A percentile compares a stretch with the other conserved stretches of the same genome.
Evolutionary conservation across 2,113 vertebrate genomes (phyloP).

Genomic region (Callocephalon fimbriatum): DNA sequence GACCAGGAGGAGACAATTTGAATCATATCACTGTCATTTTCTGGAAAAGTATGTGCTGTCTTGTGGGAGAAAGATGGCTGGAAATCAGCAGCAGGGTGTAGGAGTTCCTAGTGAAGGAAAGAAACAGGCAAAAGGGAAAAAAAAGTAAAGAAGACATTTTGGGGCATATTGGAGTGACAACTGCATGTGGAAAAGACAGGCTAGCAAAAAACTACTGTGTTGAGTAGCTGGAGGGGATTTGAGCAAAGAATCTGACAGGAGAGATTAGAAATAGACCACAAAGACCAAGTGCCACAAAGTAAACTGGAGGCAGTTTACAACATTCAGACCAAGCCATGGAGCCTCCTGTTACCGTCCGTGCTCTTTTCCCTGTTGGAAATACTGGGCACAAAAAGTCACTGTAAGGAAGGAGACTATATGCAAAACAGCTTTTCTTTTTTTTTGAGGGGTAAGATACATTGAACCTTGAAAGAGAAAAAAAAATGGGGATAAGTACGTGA

Average conservation of each 20-base stretch:
- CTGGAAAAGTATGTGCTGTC: not conserved
- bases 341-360: not conserved
- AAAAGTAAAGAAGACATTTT: not conserved
- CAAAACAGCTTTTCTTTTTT: not conserved
- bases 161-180: not conserved
- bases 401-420: rapidly evolving
- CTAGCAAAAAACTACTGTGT: not conserved
- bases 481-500: not conserved
- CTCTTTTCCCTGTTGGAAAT: not conserved
- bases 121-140: not conserved
- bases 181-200: not conserved
- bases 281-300: not conserved
- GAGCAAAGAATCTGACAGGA: not conserved
- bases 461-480: not conserved
- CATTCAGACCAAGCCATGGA: rapidly evolving
- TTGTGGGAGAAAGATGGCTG: not conserved
- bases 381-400: not conserved
- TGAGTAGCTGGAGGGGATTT: not conserved
- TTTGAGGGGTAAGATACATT: not conserved
- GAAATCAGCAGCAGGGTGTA: not conserved
- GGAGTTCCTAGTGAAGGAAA: not conserved
- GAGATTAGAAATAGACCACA: not conserved
- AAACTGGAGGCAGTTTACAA: not conserved
- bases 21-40: not conserved
- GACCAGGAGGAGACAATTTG: not conserved